Evolutionary conservation across 2,888 invertebrate species (phyloP).

Genomic region (Nemotelus nigrinus): DNA sequence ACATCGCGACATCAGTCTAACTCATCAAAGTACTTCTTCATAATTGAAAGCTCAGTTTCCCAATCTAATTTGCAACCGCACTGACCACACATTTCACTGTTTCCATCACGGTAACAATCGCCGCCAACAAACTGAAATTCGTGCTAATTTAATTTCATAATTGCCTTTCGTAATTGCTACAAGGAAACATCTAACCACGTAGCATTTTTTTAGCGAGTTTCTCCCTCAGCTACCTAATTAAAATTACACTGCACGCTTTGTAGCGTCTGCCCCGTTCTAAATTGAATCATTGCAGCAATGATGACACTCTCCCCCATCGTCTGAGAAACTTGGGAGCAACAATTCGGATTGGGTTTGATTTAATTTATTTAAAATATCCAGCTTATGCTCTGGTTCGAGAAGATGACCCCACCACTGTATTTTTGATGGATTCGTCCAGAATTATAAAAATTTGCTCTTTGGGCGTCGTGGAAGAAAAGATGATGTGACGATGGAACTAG

Average conservation of each 20-base stretch:
- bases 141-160: slow-evolving; percentile 27
- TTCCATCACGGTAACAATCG: neutral
- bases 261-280: too few species aligned
- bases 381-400: too few species aligned
- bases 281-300: slow-evolving; percentile 17
- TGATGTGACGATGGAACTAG: too few species aligned
- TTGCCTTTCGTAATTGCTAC: slow-evolving; percentile 16
- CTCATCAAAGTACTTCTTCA: too few species aligned
- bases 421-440: too few species aligned
- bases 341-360: too few species aligned
- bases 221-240: slow-evolving; percentile 8
- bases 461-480: too few species aligned
- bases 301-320: neutral
- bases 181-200: neutral
- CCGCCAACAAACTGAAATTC: neutral
- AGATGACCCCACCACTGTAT: too few species aligned
- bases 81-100: neutral
- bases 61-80: neutral
- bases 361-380: too few species aligned
- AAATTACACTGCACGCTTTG: neutral
- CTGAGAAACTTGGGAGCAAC: too few species aligned
- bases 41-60: neutral
- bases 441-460: too few species aligned
- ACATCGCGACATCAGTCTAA: too few species aligned
- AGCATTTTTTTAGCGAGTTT: neutral